Percentiles rank a stretch among this genome's conserved stretches.
Conservation (phyloP, 2,888 invertebrate species). For the Campoplex capitator region DNA sequence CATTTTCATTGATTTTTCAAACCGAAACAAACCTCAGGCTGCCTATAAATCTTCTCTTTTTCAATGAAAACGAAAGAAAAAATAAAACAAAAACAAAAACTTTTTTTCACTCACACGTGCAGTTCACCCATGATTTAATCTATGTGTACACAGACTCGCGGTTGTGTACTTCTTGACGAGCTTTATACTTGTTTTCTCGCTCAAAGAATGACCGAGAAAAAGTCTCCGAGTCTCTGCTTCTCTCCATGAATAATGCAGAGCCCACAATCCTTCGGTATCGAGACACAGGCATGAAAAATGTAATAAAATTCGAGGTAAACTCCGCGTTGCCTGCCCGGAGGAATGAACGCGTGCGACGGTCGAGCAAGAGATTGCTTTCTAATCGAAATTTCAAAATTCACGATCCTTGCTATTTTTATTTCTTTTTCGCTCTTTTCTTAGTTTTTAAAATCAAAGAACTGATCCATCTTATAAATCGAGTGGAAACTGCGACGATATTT, state of each 20-base stretch:
- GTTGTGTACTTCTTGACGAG: conserved; percentile 28
- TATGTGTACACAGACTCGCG: background rate
- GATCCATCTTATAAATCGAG: no score
- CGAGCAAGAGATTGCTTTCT: conserved; percentile 1
- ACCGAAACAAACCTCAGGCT: background rate
- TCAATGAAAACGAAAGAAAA: background rate
- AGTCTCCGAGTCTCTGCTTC: background rate
- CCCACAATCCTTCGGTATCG: conserved; percentile 39
- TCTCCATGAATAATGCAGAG: conserved; percentile 49
- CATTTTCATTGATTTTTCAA: background rate
- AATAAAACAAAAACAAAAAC: background rate
- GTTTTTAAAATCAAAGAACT: no score
- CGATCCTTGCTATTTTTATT: background rate
- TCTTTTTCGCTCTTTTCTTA: background rate
- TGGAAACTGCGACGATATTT: no score
- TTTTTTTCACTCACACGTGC: conserved; percentile 13
- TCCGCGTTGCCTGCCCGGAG: conserved; percentile 24
- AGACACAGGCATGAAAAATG: conserved; percentile 24
- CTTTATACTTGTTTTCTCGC: conserved; percentile 38
- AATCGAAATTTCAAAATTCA: background rate
- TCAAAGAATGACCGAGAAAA: background rate
- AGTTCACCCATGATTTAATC: background rate
- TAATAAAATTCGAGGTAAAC: conserved; percentile 36
- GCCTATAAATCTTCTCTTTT: background rate
- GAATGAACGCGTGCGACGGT: background rate